A percentile compares a stretch with the other conserved stretches of the same genome.
phyloP scores from a whole-genome alignment of 2,113 vertebrate species.

The Recurvirostra avosetta region DNA sequence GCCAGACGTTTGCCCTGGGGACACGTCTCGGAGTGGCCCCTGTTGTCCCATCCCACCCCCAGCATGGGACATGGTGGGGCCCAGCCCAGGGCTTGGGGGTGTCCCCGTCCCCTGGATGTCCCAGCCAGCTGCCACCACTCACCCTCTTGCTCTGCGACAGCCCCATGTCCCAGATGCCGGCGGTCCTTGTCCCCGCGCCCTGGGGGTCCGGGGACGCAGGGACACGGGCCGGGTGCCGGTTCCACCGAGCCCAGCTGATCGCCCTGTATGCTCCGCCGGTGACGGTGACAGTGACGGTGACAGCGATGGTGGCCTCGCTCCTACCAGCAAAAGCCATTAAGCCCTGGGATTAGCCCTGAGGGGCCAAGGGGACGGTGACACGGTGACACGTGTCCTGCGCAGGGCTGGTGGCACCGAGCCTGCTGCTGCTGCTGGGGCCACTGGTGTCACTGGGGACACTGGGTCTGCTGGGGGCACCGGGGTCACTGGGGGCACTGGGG shows the following conservation, averaged over 20 bases:
- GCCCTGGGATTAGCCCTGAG: neutral
- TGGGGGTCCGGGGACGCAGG: neutral
- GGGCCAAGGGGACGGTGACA: neutral
- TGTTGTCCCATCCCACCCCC: neutral
- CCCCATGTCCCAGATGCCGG: neutral
- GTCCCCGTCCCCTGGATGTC: neutral
- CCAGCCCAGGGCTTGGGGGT: neutral
- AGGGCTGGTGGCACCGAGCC: neutral
- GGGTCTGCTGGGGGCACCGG: too few relatives aligned
- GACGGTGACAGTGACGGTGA: neutral
- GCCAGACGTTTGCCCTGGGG: neutral
- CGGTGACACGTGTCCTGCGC: neutral
- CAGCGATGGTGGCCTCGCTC: neutral
- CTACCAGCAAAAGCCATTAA: neutral
- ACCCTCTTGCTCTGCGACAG: neutral
- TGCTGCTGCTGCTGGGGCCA: neutral
- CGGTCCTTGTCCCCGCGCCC: neutral
- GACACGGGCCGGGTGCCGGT: neutral
- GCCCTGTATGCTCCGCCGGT: neutral
- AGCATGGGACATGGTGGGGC: neutral
- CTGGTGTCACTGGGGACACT: too few relatives aligned
- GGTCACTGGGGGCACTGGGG: too few relatives aligned
- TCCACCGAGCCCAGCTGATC: neutral
- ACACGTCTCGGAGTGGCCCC: neutral
- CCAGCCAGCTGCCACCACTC: neutral